Conservation (phyloP, 2,113 vertebrate genomes). For the Gallinago media region DNA sequence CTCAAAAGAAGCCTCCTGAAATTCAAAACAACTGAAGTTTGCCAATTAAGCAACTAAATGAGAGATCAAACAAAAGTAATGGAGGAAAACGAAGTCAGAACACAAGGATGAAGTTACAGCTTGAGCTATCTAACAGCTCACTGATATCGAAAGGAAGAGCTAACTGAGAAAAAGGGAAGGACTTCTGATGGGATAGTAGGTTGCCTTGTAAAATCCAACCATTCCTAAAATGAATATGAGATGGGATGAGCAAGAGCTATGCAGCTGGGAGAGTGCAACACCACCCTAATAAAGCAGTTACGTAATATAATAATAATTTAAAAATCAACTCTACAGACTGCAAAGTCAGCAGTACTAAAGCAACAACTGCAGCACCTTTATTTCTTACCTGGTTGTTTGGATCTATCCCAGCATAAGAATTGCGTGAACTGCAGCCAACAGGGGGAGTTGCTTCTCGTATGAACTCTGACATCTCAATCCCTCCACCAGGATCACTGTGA, state of each 20-base stretch:
- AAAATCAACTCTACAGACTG: neutral
- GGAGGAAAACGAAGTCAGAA: neutral
- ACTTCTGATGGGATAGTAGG: neutral
- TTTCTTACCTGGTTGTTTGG: conserved; percentile 88
- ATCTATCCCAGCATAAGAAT: conserved; percentile 95
- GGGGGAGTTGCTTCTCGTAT: conserved; percentile 95
- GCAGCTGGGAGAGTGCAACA: neutral
- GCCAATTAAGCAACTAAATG: neutral
- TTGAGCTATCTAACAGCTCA: neutral
- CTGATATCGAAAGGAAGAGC: neutral
- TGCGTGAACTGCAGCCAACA: conserved; percentile 97
- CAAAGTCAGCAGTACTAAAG: neutral
- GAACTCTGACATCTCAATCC: conserved; percentile 98
- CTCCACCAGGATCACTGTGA: conserved; percentile 94
- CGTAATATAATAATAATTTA: neutral
- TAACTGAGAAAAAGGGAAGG: neutral
- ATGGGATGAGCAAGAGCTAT: neutral
- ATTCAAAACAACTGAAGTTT: neutral
- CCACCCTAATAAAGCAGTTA: neutral
- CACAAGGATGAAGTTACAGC: neutral
- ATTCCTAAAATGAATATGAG: neutral
- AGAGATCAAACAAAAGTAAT: neutral
- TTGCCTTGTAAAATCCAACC: neutral
- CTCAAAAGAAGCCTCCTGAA: neutral
- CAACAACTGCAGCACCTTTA: neutral